Base-by-base conservation (phyloP, 2,888 invertebrate species). In the Hybos culiciformis region DNA sequence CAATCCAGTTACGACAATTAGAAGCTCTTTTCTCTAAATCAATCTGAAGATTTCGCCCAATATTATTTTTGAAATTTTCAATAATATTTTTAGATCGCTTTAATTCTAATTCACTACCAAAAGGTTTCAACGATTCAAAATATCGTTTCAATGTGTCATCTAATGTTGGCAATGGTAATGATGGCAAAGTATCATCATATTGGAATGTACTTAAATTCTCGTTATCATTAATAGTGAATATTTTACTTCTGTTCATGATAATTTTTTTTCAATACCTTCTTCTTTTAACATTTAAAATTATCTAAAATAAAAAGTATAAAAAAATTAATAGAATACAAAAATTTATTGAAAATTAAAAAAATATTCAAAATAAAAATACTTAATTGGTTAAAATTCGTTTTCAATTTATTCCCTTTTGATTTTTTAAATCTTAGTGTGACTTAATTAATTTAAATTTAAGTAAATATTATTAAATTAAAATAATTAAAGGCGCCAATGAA, bases 1-100 rank as follows among this genome's bases (percentile, higher is more conserved):
- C 70, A 40, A 67, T 65, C 75, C 75, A 76, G 55, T 76, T 75
- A 49, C 64, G 68, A 51, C 64, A 56, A 8, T 54, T 59, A 29
- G 59, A 54, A 9, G 70, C 70, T 48, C 61, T 65, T 39, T 68
- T 55, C 20, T 61, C 50, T 1, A 76, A 58, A 48, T 65, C 61
- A 2, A 54, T 51, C 2, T 76, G 72, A 11, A 75, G 56, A 21
- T 67, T 50, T 40, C 60, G 56, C 2, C 75, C 75, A 45, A 69
- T 54, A 5, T 71, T 72, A 21, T 57, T 54, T 46, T 64, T 61
- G 57, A 75, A 75, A 45, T 70, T 56, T 20, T 63, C 52, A n/a
- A 71, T 70, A 15, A 70, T 53, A 43, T 53, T 53, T 12, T 64
- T 59, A 0, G 72, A 68, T 17, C 64, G 56, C 21, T 56, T 52